phyloP scores from a whole-genome alignment of 2,113 vertebrate genomes.

The Neolamprologus ventralis region DNA sequence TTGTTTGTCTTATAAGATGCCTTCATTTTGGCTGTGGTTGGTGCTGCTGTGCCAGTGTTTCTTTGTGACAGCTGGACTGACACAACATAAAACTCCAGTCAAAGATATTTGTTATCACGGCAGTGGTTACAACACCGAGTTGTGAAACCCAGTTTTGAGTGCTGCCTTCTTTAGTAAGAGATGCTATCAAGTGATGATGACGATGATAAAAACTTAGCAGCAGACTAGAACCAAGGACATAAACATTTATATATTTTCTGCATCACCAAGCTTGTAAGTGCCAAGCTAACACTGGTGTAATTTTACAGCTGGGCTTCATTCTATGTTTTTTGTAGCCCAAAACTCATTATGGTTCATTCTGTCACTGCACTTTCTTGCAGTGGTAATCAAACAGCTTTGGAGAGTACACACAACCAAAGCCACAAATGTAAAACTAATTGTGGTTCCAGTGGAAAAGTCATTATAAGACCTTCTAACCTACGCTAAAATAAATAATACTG shows the following conservation, averaged over 20 bases:
- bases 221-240: neutral
- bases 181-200: neutral
- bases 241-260: neutral
- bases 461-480: neutral
- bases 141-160: neutral
- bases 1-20: neutral
- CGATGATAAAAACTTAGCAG: neutral
- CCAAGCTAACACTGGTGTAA: neutral
- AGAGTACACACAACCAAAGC: neutral
- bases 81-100: neutral
- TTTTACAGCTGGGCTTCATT: neutral
- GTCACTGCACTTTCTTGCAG: neutral
- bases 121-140: fast-evolving
- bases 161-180: neutral
- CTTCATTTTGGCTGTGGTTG: neutral
- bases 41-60: neutral
- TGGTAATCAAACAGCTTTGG: neutral
- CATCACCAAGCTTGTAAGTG: neutral
- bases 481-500: neutral
- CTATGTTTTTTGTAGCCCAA: neutral
- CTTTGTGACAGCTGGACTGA: neutral
- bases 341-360: neutral
- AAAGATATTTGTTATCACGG: neutral
- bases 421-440: neutral
- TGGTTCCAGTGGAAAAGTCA: neutral